Percentiles rank a stretch among this genome's conserved stretches.
phyloP scores from a whole-genome alignment of 2,797 vertebrate species.

The Pipistrellus nathusii region DNA sequence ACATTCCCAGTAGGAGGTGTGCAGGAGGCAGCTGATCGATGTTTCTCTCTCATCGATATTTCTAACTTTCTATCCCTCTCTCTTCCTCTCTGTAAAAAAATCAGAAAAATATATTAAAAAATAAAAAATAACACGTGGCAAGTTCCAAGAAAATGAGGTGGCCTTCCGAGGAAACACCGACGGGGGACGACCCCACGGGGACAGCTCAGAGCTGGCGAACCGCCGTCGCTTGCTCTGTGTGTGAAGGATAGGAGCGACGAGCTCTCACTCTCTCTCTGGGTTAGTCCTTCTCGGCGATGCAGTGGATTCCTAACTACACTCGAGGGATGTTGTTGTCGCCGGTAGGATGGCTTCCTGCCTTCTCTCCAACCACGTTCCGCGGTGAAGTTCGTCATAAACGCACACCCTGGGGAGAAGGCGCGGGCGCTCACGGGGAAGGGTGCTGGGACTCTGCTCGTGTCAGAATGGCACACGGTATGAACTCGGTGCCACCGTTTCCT shows the following conservation, averaged over 20 bases:
- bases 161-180: accelerated
- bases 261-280: background rate
- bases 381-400: background rate
- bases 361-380: background rate
- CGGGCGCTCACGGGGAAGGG: accelerated
- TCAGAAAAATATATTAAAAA: too few relatives aligned
- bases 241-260: accelerated
- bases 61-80: too few relatives aligned
- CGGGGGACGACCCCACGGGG: background rate
- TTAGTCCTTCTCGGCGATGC: background rate
- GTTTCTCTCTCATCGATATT: too few relatives aligned
- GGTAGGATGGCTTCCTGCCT: background rate
- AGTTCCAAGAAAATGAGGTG: background rate
- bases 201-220: accelerated
- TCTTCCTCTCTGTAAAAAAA: too few relatives aligned
- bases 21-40: too few relatives aligned
- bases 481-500: background rate
- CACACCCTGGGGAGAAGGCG: background rate
- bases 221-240: accelerated
- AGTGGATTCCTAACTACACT: background rate
- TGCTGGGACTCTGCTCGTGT: accelerated
- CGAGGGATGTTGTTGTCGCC: background rate
- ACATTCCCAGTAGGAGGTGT: too few relatives aligned
- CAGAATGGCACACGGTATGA: background rate
- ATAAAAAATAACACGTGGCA: too few relatives aligned